Evolutionary conservation across 2,888 invertebrate species (phyloP).

Genomic region (Steinernema hermaphroditum): DNA sequence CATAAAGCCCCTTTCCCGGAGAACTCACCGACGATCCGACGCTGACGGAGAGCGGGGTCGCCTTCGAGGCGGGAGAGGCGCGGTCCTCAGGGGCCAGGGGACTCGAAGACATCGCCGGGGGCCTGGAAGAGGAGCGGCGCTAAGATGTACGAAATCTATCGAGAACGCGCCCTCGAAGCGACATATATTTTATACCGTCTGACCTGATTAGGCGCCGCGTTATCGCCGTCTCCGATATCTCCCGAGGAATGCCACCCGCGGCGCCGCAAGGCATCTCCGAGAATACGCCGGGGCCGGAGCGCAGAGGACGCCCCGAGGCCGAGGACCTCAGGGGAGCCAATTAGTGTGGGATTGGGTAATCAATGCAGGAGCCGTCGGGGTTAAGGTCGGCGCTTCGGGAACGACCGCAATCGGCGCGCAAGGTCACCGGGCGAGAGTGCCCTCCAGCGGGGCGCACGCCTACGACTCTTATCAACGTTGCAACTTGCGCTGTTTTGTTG

Average conservation of each 20-base stretch:
- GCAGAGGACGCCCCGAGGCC: too few relatives aligned
- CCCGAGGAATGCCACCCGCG: background rate
- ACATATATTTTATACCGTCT: constrained; percentile 10
- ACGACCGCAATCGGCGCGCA: constrained; percentile 26
- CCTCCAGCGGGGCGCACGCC: background rate
- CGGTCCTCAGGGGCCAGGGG: background rate
- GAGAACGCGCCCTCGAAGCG: background rate
- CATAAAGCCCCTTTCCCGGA: background rate
- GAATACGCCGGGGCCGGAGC: too few relatives aligned
- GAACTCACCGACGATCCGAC: constrained; percentile 6
- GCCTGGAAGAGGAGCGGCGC: too few relatives aligned
- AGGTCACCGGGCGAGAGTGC: background rate
- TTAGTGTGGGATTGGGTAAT: background rate
- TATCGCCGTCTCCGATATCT: constrained; percentile 5
- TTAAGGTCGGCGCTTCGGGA: constrained; percentile 23
- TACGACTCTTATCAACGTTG: constrained; percentile 10
- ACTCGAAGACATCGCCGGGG: background rate
- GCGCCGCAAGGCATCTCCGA: background rate
- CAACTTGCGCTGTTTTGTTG: constrained; percentile 9
- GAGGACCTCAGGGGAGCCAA: background rate
- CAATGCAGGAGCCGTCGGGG: constrained; percentile 3
- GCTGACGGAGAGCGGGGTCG: constrained; percentile 3
- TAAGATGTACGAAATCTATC: constrained; percentile 19
- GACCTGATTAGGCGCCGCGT: constrained; percentile 25
- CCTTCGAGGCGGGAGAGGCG: background rate